Evolutionary conservation across 2,888 invertebrate species (phyloP), one percentile per base, ranked within the genome.

Genomic region (Polymixis flavicincta): DNA sequence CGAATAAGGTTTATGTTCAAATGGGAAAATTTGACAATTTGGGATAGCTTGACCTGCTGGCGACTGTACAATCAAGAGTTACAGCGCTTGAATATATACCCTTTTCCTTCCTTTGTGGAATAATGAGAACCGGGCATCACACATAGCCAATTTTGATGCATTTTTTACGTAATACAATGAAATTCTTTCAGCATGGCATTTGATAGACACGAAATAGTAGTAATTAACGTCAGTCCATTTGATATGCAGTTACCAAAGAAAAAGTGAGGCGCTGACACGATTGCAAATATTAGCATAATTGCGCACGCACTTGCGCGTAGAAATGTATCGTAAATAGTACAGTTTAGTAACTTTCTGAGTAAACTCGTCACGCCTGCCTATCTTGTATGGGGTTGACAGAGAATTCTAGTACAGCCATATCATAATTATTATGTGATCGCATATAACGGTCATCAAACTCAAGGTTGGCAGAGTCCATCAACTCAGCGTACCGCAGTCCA

Each of bases 241-340:
- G 17, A 45, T 48, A 19, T 4, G 28, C 28, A 68, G 45, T 68
- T 60, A 45, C 25, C n/a, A 61, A 77, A 69, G 54, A 69, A 81
- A 81, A 72, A 66, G 60, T 81, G 59, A 52, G 59, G 65, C n/a
- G 72, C 69, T 71, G 81, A 71, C 64, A 52, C 63, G 54, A 48
- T 68, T 76, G n/a, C 37, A n/a, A 54, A 50, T 60, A 80, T 75
- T 64, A 68, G 25, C 59, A 50, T 67, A 32, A 70, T 63, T 68
- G 76, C 32, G 32, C 80, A 80, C 80, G 76, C 80, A n/a, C 54
- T 17, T 61, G 42, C 19, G 80, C 32, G 22, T 57, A 70, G 52
- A 9, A 57, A 59, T 64, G 42, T 70, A 42, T 54, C 37, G 55
- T 65, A 28, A 54, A 28, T 45, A 22, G 8, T 76, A 37, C 8